Percentiles rank a stretch among this genome's conserved stretches.
phyloP scores from a whole-genome alignment of 2,797 vertebrate species.

The Oreortyx pictus region DNA sequence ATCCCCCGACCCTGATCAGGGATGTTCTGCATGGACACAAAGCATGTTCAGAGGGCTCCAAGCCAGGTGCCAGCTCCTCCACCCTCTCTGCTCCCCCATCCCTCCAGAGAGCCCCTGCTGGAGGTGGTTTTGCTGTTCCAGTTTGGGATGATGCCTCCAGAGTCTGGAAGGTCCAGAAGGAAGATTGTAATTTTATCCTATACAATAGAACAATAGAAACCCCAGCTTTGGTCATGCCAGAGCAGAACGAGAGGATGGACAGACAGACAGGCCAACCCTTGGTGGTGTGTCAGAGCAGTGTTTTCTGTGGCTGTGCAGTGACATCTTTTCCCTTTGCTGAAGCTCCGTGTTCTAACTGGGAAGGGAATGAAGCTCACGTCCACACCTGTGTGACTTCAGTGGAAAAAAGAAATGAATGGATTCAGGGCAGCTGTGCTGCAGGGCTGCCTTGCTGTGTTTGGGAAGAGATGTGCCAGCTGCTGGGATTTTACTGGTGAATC shows the following conservation, averaged over 20 bases:
- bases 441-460: background rate
- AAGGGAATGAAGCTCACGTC: background rate
- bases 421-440: too few relatives aligned
- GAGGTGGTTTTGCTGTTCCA: accelerated
- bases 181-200: accelerated
- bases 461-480: background rate
- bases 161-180: background rate
- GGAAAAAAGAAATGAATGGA: background rate
- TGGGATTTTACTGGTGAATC: background rate
- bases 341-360: background rate
- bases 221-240: background rate
- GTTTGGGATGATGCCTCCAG: accelerated
- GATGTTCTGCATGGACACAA: background rate
- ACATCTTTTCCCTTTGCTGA: background rate
- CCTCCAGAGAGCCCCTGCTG: background rate
- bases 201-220: accelerated
- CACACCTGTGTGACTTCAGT: background rate
- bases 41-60: background rate
- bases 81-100: background rate
- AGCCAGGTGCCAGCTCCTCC: accelerated
- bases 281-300: accelerated
- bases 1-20: background rate
- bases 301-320: accelerated
- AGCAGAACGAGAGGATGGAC: accelerated
- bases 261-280: accelerated